phyloP scores from a whole-genome alignment of 2,113 vertebrate species.

The Pungitius pungitius region DNA sequence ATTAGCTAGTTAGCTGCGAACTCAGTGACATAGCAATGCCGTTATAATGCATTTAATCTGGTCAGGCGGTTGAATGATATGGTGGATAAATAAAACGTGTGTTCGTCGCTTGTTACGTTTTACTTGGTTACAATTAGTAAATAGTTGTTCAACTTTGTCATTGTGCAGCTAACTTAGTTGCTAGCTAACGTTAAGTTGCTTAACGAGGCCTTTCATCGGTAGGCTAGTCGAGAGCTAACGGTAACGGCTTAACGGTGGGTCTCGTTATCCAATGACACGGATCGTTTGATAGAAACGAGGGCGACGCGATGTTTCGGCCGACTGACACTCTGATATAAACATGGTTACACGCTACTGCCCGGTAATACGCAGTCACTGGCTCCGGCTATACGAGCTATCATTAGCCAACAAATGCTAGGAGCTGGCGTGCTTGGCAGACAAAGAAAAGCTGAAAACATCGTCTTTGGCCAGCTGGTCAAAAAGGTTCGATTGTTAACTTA shows the following conservation, averaged over 20 bases:
- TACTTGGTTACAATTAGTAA: background rate
- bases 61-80: background rate
- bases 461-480: background rate
- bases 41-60: accelerated
- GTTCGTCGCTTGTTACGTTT: background rate
- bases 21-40: background rate
- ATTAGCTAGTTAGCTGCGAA: background rate
- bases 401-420: constrained; percentile 56
- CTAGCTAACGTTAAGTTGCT: background rate
- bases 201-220: constrained; percentile 42
- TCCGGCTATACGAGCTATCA: constrained; percentile 33
- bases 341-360: background rate
- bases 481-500: background rate
- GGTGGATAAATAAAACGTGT: accelerated
- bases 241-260: background rate
- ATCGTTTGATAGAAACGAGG: accelerated
- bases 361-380: background rate
- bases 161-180: constrained; percentile 32
- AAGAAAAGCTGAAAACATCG: constrained; percentile 26
- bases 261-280: accelerated
- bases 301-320: accelerated
- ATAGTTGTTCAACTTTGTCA: constrained; percentile 30
- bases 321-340: background rate
- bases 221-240: constrained; percentile 23
- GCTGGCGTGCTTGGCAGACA: constrained; percentile 43